A percentile compares a stretch with the other conserved stretches of the same genome.
Conservation (phyloP, 2,888 invertebrate genomes). For the Nezara viridula region DNA sequence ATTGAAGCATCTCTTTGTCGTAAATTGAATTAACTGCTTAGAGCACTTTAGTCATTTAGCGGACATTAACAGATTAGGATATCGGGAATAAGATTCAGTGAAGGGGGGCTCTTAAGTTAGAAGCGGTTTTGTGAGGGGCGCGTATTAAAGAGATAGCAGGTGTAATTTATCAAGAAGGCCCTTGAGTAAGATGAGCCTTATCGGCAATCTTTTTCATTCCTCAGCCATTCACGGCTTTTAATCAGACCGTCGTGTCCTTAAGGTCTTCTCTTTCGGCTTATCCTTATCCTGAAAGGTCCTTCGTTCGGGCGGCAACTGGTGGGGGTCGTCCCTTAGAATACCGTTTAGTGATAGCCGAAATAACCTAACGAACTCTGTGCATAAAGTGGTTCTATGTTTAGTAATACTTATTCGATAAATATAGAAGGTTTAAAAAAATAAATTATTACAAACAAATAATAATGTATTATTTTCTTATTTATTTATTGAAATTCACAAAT, state of each 20-base stretch:
- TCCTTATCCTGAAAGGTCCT: not conserved
- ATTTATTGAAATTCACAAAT: too few species aligned
- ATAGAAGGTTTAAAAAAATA: too few species aligned
- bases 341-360: not conserved
- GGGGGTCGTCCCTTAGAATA: not conserved
- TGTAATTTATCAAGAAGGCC: conserved; percentile 43
- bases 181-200: conserved; percentile 31
- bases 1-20: not conserved
- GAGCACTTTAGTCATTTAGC: not conserved
- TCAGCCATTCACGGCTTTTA: conserved; percentile 32
- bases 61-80: conserved; percentile 37
- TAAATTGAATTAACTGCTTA: conserved; percentile 10
- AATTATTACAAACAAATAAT: too few species aligned
- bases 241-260: not conserved
- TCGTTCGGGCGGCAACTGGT: not conserved
- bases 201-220: conserved; percentile 43
- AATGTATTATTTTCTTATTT: too few species aligned
- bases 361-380: too few species aligned
- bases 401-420: too few species aligned
- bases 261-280: not conserved
- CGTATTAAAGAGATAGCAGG: conserved; percentile 46
- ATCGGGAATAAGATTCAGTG: conserved; percentile 25
- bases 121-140: conserved; percentile 18
- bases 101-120: not conserved
- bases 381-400: not conserved